These are phyloP conservation scores for Azorinus chamasolen DNA, from an alignment of 2,888 invertebrate species.

Conservation along the genomic window DNA sequence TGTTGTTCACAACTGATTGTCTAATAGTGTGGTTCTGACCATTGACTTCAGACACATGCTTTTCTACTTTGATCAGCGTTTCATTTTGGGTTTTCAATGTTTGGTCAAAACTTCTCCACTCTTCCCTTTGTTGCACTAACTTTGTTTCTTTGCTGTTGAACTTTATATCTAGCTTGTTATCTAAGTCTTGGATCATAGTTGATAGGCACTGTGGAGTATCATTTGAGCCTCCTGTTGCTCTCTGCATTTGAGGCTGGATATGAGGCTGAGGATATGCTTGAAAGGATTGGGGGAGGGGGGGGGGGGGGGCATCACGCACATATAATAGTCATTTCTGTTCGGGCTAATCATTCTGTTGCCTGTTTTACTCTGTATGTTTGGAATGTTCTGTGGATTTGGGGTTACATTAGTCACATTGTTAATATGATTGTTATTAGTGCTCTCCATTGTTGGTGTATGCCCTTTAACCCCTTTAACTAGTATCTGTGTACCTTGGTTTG, in stretches of 20 bases:
- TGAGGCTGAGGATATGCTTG: no score
- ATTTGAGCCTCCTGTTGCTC: not conserved
- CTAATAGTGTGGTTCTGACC: not conserved
- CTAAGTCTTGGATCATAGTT: not conserved
- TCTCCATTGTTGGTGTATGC: no score
- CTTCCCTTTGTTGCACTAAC: not conserved
- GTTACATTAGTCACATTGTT: no score
- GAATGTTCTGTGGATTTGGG: no score
- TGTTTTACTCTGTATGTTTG: no score
- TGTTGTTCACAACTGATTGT: not conserved
- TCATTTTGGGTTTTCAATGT: constrained; percentile 7
- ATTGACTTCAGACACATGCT: not conserved
- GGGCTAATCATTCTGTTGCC: no score
- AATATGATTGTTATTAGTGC: no score
- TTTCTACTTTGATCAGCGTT: not conserved
- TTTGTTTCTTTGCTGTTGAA: constrained; percentile 4
- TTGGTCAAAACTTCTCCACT: constrained; percentile 6
- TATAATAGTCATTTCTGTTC: no score
- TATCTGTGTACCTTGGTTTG: no score
- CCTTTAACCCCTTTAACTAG: no score
- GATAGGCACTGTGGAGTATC: constrained; percentile 1
- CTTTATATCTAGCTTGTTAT: constrained; percentile 15
- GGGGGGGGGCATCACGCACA: no score
- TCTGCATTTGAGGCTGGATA: not conserved
- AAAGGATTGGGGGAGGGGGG: no score